Evolutionary conservation across 2,113 vertebrate species (phyloP).

Genomic region (Oenanthe oenanthe): DNA sequence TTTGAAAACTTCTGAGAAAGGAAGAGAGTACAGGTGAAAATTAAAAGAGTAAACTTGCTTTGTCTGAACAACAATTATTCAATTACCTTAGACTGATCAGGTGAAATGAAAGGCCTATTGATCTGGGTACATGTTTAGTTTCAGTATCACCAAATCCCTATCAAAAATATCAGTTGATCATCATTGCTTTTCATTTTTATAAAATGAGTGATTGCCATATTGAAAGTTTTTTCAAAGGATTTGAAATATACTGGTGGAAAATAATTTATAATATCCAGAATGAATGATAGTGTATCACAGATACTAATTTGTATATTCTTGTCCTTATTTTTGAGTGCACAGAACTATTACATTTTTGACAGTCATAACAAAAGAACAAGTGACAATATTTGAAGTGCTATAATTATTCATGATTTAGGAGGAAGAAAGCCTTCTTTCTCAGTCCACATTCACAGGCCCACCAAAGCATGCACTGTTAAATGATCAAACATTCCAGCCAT

Average conservation of each 20-base stretch:
- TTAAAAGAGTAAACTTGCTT: neutral
- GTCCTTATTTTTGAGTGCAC: neutral
- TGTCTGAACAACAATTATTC: neutral
- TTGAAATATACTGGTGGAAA: neutral
- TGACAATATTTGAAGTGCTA: neutral
- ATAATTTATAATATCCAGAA: neutral
- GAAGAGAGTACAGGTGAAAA: neutral
- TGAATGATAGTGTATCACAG: neutral
- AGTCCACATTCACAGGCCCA: fast-evolving
- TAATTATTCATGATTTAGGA: constrained; percentile 8
- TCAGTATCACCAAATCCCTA: neutral
- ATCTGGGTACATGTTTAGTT: neutral
- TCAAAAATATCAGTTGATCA: neutral
- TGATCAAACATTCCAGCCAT: constrained; percentile 1
- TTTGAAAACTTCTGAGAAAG: neutral
- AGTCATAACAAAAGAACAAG: neutral
- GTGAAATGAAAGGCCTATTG: neutral
- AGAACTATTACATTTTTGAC: neutral
- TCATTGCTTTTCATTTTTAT: neutral
- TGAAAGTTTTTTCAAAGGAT: neutral
- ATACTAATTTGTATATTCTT: neutral
- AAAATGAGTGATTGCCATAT: neutral
- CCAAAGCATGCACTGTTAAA: neutral
- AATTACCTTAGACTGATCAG: neutral
- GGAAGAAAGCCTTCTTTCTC: constrained; percentile 1